phyloP scores from a whole-genome alignment of 2,888 invertebrate species.

The Tetragonula carbonaria region DNA sequence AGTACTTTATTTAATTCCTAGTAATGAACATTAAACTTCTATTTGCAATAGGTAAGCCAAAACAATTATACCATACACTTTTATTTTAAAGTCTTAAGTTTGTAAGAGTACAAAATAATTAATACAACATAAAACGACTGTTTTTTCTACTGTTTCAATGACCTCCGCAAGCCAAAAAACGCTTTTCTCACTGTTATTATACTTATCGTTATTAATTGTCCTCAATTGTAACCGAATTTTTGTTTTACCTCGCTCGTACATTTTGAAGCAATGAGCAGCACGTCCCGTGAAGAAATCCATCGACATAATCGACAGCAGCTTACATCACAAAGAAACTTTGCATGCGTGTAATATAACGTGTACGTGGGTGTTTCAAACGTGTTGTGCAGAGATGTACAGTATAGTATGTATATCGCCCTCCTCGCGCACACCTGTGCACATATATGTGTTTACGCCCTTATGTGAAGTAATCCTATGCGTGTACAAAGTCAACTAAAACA shows the following conservation, averaged over 20 bases:
- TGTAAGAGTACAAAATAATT: slow-evolving; percentile 81
- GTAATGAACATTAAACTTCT: slow-evolving; percentile 39
- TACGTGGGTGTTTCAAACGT: background rate
- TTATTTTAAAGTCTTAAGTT: slow-evolving; percentile 79
- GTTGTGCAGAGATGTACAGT: background rate
- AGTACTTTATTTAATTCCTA: slow-evolving; percentile 42
- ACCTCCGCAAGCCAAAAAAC: slow-evolving; percentile 31
- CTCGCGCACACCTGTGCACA: background rate
- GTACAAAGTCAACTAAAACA: slow-evolving; percentile 51
- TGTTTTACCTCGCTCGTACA: slow-evolving; percentile 51
- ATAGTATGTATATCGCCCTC: background rate
- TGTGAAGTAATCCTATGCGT: slow-evolving; percentile 6
- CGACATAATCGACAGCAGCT: slow-evolving; percentile 34
- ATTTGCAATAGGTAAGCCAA: slow-evolving; percentile 46
- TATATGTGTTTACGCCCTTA: slow-evolving; percentile 26
- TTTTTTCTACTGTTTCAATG: slow-evolving; percentile 29
- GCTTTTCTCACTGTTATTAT: slow-evolving; percentile 42
- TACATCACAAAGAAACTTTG: slow-evolving; percentile 47
- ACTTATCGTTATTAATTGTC: slow-evolving; percentile 45
- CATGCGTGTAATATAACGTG: slow-evolving; percentile 26
- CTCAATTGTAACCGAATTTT: slow-evolving; percentile 49
- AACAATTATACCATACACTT: slow-evolving; percentile 75
- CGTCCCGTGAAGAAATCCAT: slow-evolving; percentile 41
- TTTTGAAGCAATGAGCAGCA: slow-evolving; percentile 62
- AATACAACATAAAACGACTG: slow-evolving; percentile 78